Evolutionary conservation across 2,797 vertebrate species (phyloP).

Genomic region (Yasuhikotakia modesta): DNA sequence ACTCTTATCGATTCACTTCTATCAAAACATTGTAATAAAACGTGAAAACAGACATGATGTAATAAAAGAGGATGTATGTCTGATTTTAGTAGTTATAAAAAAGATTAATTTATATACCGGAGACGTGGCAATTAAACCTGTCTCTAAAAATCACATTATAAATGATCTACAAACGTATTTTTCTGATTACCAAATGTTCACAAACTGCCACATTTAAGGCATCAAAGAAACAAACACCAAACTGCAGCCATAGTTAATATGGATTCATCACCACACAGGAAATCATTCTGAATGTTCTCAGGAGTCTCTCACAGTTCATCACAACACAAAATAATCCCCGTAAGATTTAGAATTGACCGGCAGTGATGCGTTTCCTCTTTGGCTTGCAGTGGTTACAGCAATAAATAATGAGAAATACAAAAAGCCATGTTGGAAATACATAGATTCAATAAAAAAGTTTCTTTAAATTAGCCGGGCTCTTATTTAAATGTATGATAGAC

Average conservation of each 20-base stretch:
- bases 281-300: constrained; percentile 2
- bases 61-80: too few species aligned
- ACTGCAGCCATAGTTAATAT: neutral
- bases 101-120: too few species aligned
- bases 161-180: too few species aligned
- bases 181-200: too few species aligned
- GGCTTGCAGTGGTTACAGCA: constrained; percentile 20
- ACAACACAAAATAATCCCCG: constrained; percentile 22
- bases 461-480: neutral
- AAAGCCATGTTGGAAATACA: constrained; percentile 18
- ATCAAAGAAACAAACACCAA: constrained; percentile 7
- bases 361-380: too few species aligned
- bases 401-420: constrained; percentile 6
- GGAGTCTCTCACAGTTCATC: neutral
- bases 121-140: too few species aligned
- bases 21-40: too few species aligned
- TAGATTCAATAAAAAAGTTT: constrained; percentile 20
- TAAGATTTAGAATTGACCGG: constrained; percentile 24
- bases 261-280: neutral
- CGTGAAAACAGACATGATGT: too few species aligned
- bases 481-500: neutral
- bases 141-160: too few species aligned
- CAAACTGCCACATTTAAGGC: constrained; percentile 7
- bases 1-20: too few species aligned
- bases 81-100: too few species aligned